A percentile compares a stretch with the other conserved stretches of the same genome.
These are phyloP conservation scores for Thymallus thymallus DNA, from an alignment of 2,113 vertebrate genomes.

Conservation along the genomic window DNA sequence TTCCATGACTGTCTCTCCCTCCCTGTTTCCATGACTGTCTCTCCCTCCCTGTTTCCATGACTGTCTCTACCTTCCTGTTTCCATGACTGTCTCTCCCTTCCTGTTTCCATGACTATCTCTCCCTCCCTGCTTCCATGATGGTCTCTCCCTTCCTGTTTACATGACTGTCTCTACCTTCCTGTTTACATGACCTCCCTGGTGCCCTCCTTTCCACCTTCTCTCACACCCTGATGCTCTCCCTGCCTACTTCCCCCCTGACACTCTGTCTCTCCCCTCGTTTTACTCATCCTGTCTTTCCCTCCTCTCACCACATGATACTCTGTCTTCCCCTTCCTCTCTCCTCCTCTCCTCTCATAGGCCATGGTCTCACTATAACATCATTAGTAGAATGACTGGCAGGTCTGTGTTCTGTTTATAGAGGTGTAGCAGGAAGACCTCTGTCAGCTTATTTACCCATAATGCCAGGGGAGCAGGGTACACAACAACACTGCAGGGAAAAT, in stretches of 20 bases:
- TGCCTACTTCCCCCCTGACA: not conserved
- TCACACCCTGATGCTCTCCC: not conserved
- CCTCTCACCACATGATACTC: not conserved
- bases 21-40: not conserved
- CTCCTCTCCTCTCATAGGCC: not conserved
- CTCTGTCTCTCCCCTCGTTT: not conserved
- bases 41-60: not conserved
- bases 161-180: not conserved
- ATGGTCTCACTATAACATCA: not conserved
- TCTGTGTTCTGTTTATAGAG: too few relatives aligned
- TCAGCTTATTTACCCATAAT: conserved; percentile 2
- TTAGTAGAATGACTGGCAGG: not conserved
- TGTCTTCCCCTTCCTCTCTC: not conserved
- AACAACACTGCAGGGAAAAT: too few relatives aligned
- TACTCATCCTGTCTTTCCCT: not conserved
- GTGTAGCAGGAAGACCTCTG: not conserved
- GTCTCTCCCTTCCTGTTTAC: not conserved
- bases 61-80: not conserved
- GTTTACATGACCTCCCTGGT: not conserved
- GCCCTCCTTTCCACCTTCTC: not conserved
- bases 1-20: not conserved
- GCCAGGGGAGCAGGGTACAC: not conserved
- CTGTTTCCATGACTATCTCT: not conserved
- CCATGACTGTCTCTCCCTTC: not conserved
- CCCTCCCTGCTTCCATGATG: not conserved